Conservation (phyloP, 2,797 vertebrate species). For the Pseudochirops cupreus region DNA sequence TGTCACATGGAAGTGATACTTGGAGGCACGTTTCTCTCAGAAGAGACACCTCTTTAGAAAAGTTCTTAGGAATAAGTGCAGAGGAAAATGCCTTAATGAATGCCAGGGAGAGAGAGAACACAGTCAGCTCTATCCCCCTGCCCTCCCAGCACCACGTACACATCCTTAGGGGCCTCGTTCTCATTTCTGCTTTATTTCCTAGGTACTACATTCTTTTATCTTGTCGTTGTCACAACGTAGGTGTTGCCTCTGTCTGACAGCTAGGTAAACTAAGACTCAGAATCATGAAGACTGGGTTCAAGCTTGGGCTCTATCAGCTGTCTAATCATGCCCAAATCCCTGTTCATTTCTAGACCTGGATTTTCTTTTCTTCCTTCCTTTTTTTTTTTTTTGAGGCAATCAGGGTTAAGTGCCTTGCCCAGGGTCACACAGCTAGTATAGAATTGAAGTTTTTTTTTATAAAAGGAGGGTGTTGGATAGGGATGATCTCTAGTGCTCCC, state of each 20-base stretch:
- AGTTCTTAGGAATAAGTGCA: constrained; percentile 66
- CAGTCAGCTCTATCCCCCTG: constrained; percentile 37
- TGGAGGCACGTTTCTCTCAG: constrained; percentile 65
- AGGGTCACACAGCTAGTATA: background rate
- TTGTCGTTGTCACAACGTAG: background rate
- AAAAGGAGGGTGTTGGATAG: background rate
- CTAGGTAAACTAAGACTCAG: background rate
- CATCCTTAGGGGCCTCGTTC: background rate
- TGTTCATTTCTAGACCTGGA: background rate
- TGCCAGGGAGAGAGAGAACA: constrained; percentile 68
- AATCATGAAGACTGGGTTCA: background rate
- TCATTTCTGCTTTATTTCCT: background rate
- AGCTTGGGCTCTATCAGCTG: background rate
- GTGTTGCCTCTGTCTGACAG: background rate
- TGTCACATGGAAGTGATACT: constrained; percentile 71
- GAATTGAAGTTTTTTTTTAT: background rate
- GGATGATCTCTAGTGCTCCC: background rate
- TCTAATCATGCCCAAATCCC: background rate
- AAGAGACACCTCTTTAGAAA: constrained; percentile 64
- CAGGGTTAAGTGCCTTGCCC: background rate
- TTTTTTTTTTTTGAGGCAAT: background rate
- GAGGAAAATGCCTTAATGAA: constrained; percentile 71
- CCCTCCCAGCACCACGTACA: background rate
- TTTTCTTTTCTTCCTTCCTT: background rate
- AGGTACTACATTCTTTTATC: background rate